phyloP scores from a whole-genome alignment of 2,113 vertebrate genomes.

The Ophthalmolycus amberensis region DNA sequence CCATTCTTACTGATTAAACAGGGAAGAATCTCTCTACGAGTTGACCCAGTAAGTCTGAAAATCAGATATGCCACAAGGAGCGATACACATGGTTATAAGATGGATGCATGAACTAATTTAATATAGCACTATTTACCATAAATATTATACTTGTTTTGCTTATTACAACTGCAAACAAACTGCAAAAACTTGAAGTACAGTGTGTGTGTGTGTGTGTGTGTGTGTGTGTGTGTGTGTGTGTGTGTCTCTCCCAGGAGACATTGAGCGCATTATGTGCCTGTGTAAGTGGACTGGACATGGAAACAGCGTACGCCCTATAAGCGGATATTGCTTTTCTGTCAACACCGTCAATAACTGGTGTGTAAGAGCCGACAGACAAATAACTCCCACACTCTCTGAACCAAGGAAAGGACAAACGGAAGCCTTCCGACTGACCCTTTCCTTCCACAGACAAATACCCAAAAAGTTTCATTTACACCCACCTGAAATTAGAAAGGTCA shows the following conservation, averaged over 20 bases:
- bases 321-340: conserved; percentile 20
- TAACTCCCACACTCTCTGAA: conserved; percentile 35
- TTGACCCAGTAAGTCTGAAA: too few species aligned
- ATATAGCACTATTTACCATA: background rate
- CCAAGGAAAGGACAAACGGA: conserved; percentile 21
- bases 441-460: background rate
- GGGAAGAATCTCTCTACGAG: too few species aligned
- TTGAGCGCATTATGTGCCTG: background rate
- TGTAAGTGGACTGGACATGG: conserved; percentile 7
- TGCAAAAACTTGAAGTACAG: background rate
- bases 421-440: background rate
- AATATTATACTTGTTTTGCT: background rate
- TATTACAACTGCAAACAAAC: background rate
- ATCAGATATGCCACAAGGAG: too few species aligned
- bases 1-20: background rate
- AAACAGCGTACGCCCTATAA: conserved; percentile 16
- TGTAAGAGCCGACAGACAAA: background rate
- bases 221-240: background rate
- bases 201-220: too few species aligned
- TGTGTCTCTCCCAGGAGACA: conserved; percentile 14
- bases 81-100: too few species aligned
- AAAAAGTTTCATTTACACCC: conserved; percentile 8
- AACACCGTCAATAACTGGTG: conserved; percentile 1
- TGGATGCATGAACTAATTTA: background rate
- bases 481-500: background rate